Evolutionary conservation across 2,797 vertebrate genomes (phyloP).

Genomic region (Simalia tracyae): DNA sequence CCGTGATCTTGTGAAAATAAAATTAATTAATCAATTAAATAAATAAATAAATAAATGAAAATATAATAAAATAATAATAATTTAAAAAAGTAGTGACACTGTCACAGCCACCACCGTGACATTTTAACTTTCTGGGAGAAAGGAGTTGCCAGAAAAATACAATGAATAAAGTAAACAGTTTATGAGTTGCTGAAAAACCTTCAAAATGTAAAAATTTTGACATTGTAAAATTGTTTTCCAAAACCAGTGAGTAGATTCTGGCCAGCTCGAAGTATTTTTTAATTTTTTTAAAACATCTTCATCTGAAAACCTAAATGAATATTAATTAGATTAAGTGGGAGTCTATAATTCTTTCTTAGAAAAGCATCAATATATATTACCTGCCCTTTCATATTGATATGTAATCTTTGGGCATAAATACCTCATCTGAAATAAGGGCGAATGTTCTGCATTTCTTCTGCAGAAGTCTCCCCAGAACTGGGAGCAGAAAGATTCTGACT

Average conservation of each 20-base stretch:
- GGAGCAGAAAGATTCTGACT: constrained; percentile 46
- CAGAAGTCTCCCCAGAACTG: constrained; percentile 14
- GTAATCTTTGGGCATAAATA: neutral
- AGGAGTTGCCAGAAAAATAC: neutral
- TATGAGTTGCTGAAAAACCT: neutral
- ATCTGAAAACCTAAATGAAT: neutral
- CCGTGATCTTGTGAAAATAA: too few species aligned
- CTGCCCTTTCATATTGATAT: neutral
- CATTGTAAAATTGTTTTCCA: neutral
- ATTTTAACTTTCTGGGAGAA: neutral
- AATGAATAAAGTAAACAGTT: neutral
- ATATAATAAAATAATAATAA: too few species aligned
- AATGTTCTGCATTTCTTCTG: constrained; percentile 38
- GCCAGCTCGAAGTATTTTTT: neutral
- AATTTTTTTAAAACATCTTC: neutral
- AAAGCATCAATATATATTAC: neutral
- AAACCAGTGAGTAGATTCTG: neutral
- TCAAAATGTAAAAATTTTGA: neutral
- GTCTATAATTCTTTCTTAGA: neutral
- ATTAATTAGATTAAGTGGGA: neutral
- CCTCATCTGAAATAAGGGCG: neutral
- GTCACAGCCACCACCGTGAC: too few species aligned
- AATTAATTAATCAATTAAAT: too few species aligned
- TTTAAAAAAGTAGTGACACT: too few species aligned
- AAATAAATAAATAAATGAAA: too few species aligned